Percentiles rank a stretch among this genome's conserved stretches.
Conservation (phyloP, 2,888 invertebrate genomes). For the Trypoxylon attenuatum region DNA sequence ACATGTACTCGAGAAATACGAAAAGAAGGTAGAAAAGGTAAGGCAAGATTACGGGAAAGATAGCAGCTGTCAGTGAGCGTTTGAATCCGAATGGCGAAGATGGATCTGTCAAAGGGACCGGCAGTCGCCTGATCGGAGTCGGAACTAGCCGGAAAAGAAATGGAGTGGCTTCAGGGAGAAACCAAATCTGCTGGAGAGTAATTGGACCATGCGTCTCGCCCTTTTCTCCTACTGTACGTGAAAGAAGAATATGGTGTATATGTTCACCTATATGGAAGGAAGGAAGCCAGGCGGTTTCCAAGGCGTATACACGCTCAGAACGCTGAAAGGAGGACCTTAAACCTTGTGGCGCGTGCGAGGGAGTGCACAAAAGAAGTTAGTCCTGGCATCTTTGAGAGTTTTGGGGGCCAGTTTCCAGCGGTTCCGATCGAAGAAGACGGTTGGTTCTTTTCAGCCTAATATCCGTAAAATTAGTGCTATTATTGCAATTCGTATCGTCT, state of each 20-base stretch:
- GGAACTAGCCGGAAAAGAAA: slow-evolving; percentile 15
- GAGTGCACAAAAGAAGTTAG: slow-evolving; percentile 40
- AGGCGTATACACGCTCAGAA: no score
- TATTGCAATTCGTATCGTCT: no score
- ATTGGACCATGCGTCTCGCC: slow-evolving; percentile 54
- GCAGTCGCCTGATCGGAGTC: not conserved
- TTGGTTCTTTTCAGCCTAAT: slow-evolving; percentile 41
- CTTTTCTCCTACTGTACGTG: not conserved
- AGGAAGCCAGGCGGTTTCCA: no score
- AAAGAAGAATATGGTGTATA: no score
- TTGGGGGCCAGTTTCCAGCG: not conserved
- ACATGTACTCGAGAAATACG: not conserved
- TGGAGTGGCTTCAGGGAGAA: slow-evolving; percentile 12
- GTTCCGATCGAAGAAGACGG: slow-evolving; percentile 11
- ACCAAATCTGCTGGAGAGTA: slow-evolving; percentile 55
- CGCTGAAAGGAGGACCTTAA: not conserved
- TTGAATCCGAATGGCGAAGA: slow-evolving; percentile 42
- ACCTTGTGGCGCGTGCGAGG: slow-evolving; percentile 47
- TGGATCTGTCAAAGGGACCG: slow-evolving; percentile 48
- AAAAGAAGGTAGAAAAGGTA: no score
- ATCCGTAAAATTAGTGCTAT: slow-evolving; percentile 56
- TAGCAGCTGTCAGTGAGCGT: slow-evolving; percentile 31
- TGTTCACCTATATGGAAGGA: no score
- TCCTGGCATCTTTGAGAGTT: slow-evolving; percentile 14
- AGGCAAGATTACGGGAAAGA: no score